Percentiles rank a stretch among this genome's conserved stretches.
Evolutionary conservation across 1,140 invertebrate genomes (phyloP).

Genomic region (Lepidurus apus): DNA sequence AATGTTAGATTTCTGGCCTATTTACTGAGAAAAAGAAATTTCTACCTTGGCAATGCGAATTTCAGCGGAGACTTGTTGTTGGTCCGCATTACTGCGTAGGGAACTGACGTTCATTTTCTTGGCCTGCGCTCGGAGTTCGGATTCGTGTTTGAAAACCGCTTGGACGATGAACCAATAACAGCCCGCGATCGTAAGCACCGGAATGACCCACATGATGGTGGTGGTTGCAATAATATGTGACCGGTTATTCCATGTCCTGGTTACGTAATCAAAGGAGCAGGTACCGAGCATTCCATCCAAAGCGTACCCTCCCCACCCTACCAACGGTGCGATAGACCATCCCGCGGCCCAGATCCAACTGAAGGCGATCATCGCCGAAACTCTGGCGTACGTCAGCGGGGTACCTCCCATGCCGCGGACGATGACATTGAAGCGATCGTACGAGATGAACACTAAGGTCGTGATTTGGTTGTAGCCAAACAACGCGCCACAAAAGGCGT

Average conservation of each 20-base stretch:
- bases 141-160: slow-evolving; percentile 47
- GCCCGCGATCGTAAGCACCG: slow-evolving; percentile 43
- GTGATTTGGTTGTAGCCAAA: slow-evolving; percentile 41
- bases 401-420: slow-evolving; percentile 41
- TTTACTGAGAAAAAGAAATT: too few relatives aligned
- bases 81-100: slow-evolving; percentile 39
- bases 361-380: slow-evolving; percentile 38
- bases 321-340: slow-evolving; percentile 40
- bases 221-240: slow-evolving; percentile 38
- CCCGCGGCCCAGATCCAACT: slow-evolving; percentile 40
- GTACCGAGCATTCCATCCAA: slow-evolving; percentile 35
- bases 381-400: slow-evolving; percentile 39
- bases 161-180: slow-evolving; percentile 46
- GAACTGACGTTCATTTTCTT: slow-evolving; percentile 44
- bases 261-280: slow-evolving; percentile 28
- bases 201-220: slow-evolving; percentile 40
- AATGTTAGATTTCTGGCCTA: too few relatives aligned
- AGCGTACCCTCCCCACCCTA: slow-evolving; percentile 41
- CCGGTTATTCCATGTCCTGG: not conserved
- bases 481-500: slow-evolving; percentile 39
- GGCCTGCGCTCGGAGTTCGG: slow-evolving; percentile 44
- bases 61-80: slow-evolving; percentile 43
- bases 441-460: slow-evolving; percentile 42
- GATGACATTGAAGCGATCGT: slow-evolving; percentile 44
- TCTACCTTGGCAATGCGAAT: slow-evolving; percentile 26